Conservation (phyloP, 2,113 vertebrate genomes). For the Indicator indicator region DNA sequence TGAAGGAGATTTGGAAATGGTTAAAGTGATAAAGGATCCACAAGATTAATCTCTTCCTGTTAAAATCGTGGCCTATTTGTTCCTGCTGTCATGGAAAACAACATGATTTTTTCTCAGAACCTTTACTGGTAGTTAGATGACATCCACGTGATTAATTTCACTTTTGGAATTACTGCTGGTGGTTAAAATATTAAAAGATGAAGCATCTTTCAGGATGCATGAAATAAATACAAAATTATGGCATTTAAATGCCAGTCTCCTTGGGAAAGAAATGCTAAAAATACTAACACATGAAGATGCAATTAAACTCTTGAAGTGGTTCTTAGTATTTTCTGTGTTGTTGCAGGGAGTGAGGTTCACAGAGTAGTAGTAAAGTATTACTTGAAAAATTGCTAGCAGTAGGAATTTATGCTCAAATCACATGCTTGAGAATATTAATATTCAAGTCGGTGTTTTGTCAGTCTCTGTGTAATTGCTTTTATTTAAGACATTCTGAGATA, state of each 20-base stretch:
- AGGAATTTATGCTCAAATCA: background rate
- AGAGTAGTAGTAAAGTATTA: background rate
- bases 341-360: background rate
- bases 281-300: background rate
- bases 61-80: background rate
- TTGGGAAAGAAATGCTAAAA: background rate
- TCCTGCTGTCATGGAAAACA: background rate
- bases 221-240: background rate
- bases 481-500: background rate
- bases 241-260: background rate
- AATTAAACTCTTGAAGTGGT: background rate
- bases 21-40: background rate
- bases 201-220: background rate
- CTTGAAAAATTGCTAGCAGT: background rate
- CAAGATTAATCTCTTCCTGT: background rate
- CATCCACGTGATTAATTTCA: background rate
- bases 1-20: background rate
- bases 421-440: background rate
- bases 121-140: background rate
- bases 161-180: background rate
- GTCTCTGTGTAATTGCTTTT: background rate
- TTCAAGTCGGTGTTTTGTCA: background rate
- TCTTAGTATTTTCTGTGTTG: background rate
- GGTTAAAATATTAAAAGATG: background rate
- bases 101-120: background rate